Base-by-base conservation (phyloP, 2,797 vertebrate genomes). In the Pyrocephalus nanus region DNA sequence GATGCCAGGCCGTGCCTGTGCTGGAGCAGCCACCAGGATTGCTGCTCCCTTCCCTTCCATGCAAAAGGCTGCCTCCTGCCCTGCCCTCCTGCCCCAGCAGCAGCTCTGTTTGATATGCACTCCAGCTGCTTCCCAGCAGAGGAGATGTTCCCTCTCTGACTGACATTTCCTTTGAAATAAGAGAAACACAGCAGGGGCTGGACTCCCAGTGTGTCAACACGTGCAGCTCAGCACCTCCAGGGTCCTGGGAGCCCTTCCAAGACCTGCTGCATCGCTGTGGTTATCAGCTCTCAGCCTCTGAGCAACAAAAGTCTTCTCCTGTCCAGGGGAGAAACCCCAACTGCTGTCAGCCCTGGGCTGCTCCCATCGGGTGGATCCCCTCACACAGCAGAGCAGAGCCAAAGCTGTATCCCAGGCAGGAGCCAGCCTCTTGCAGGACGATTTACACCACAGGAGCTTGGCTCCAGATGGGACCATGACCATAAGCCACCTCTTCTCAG, bases 141-240 rank as follows among this genome's bases (percentile, higher is more conserved):
- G 50, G 32, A 79, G 84, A 91, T 57, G 48, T 51, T 86, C 80
- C 76, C 87, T 75, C 45, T 61, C 76, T 50, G 80, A 88, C 50
- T 67, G 87, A 88, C 38, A 20, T 67, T 75, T 94, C 84, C 92
- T 95, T 88, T 94, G 94, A 92, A 95, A 79, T 22, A 81, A 72
- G 76, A 88, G 87, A 60, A 85, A 82, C 29, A 38, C 43, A 77
- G 86, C 57, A 67, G 43, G 69, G 9, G 0, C 76, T 67, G 87
- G 72, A 92, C 80, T 67, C 76, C 58, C 76, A 29, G 30, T 36
- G 48, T 76, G 94, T 91, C 84, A 94, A 72, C 90, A 60, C 9
- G 1, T 58, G 69, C 84, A 79, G 77, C 88, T 94, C 90, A 79
- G 85, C 69, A 91, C 84, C 84, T 83, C 54, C 88, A 14, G 80